phyloP scores from a whole-genome alignment of 2,797 vertebrate genomes.

The Sebastes oblongus region DNA sequence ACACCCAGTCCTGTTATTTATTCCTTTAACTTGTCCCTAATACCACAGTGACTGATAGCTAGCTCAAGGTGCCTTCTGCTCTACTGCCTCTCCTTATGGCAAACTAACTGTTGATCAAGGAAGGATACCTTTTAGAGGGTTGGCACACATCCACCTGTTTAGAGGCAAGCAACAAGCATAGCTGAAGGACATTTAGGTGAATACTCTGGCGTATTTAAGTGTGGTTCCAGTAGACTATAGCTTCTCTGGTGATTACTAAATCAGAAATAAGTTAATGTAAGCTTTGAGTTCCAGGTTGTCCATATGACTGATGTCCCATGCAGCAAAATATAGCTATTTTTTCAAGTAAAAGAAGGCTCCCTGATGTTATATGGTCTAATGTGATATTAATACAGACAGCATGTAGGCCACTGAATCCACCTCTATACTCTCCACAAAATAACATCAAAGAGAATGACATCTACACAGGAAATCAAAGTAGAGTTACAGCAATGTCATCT shows the following conservation, averaged over 20 bases:
- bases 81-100: conserved; percentile 21
- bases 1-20: conserved; percentile 24
- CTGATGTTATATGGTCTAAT: background rate
- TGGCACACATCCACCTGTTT: conserved; percentile 49
- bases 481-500: conserved; percentile 32
- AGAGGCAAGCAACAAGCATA: conserved; percentile 1
- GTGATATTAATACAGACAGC: conserved; percentile 29
- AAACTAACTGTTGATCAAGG: conserved; percentile 46
- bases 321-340: conserved; percentile 1
- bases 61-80: conserved; percentile 61
- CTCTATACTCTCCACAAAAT: conserved; percentile 1
- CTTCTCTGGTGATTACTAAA: background rate
- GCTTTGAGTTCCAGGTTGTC: background rate
- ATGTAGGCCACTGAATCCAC: conserved; percentile 4
- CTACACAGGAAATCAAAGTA: conserved; percentile 27
- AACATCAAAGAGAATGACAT: conserved; percentile 31
- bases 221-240: background rate
- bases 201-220: background rate
- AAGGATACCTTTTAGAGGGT: conserved; percentile 20
- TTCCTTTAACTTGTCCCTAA: conserved; percentile 13
- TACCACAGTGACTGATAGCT: conserved; percentile 24
- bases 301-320: background rate
- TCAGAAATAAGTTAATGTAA: background rate
- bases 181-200: conserved; percentile 43
- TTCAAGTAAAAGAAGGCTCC: background rate